Percentiles rank a stretch among this genome's conserved stretches.
Evolutionary conservation across 2,888 invertebrate species (phyloP).

Genomic region (Abrostola tripartita): DNA sequence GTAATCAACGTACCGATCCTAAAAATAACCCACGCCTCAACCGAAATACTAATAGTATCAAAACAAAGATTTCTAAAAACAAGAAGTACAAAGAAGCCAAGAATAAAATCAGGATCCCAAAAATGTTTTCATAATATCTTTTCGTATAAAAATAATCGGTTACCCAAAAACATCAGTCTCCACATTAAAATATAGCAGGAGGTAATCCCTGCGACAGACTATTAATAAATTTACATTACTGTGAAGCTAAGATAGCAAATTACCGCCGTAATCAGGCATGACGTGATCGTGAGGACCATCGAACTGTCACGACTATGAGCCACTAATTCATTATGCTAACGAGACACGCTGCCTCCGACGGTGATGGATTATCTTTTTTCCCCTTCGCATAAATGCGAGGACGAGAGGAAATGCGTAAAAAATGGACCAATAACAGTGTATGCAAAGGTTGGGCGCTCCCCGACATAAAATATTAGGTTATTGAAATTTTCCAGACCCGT

Average conservation of each 20-base stretch:
- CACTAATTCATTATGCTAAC: slow-evolving; percentile 87
- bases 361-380: slow-evolving; percentile 80
- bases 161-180: background rate
- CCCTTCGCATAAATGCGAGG: slow-evolving; percentile 62
- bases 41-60: background rate
- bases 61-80: too few species aligned
- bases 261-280: slow-evolving; percentile 42
- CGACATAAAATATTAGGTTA: slow-evolving; percentile 73
- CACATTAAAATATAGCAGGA: background rate
- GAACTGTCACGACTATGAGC: slow-evolving; percentile 54
- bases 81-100: too few species aligned
- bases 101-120: too few species aligned
- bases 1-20: too few species aligned
- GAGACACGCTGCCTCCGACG: slow-evolving; percentile 81
- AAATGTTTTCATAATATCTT: too few species aligned
- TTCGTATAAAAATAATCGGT: background rate
- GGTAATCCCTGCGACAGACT: background rate
- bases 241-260: slow-evolving; percentile 38
- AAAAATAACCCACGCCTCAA: background rate
- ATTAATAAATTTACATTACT: slow-evolving; percentile 24
- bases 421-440: slow-evolving; percentile 71
- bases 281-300: slow-evolving; percentile 35
- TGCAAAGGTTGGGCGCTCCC: slow-evolving; percentile 66
- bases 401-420: slow-evolving; percentile 66
- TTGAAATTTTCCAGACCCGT: slow-evolving; percentile 75